Conservation (phyloP, 1,140 invertebrate species). For the Octopus sinensis region DNA sequence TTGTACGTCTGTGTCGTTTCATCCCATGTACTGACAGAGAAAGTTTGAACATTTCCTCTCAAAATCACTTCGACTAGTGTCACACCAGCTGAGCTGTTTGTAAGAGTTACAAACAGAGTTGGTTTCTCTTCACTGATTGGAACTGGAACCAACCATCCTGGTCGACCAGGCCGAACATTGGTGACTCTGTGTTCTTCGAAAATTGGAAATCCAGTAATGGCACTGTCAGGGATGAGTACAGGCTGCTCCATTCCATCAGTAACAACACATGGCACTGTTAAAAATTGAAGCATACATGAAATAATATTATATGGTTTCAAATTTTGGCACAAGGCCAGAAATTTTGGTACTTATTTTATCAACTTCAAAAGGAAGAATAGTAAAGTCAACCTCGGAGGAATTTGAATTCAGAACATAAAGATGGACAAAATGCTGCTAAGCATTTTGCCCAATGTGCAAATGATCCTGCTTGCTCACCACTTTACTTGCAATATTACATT, state of each 20-base stretch:
- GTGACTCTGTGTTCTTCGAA: not conserved
- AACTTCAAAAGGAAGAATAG: too few species aligned
- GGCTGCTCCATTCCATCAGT: not conserved
- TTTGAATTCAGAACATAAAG: too few species aligned
- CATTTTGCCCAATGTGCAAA: too few species aligned
- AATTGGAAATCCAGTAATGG: not conserved
- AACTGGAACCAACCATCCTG: not conserved
- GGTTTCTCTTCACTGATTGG: not conserved
- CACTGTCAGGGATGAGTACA: not conserved
- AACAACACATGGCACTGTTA: not conserved
- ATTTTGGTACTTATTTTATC: too few species aligned
- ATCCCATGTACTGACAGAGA: not conserved
- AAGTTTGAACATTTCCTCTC: not conserved
- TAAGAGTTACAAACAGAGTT: not conserved
- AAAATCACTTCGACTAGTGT: not conserved
- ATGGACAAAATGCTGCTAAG: too few species aligned
- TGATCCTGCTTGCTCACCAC: too few species aligned
- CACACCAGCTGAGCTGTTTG: not conserved
- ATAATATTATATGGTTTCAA: too few species aligned
- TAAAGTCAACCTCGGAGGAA: too few species aligned
- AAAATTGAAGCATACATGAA: not conserved
- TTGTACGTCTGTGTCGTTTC: not conserved
- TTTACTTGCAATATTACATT: too few species aligned
- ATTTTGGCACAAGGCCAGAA: too few species aligned
- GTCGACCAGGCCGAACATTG: not conserved